phyloP scores from a whole-genome alignment of 2,888 invertebrate species.

The Pristionchus mayeri region DNA sequence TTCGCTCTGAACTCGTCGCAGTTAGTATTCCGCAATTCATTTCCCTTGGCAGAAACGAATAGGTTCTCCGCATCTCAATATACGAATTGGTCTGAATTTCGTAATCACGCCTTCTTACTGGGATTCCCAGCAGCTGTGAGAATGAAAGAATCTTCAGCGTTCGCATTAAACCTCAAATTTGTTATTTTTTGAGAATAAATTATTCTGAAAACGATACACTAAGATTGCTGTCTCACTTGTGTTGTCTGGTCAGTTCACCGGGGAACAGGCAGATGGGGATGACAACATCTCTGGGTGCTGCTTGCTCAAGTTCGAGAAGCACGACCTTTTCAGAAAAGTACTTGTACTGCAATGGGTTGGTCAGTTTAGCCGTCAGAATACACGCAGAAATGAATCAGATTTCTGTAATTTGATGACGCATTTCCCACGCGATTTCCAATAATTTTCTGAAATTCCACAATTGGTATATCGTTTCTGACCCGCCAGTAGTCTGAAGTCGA shows the following conservation, averaged over 20 bases:
- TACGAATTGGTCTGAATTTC: too few relatives aligned
- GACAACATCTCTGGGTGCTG: background rate
- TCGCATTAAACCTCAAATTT: background rate
- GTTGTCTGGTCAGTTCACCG: background rate
- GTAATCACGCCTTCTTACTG: background rate
- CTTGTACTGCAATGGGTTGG: slow-evolving; percentile 36
- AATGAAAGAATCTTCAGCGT: background rate
- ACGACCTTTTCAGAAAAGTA: background rate
- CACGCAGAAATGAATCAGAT: too few relatives aligned
- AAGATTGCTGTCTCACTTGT: background rate
- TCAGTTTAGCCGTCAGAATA: too few relatives aligned
- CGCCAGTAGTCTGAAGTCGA: background rate
- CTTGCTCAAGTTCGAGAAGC: slow-evolving; percentile 30
- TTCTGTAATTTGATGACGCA: too few relatives aligned
- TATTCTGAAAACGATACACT: background rate
- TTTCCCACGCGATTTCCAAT: too few relatives aligned
- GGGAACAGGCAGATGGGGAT: background rate
- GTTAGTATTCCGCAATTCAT: background rate
- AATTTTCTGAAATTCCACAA: background rate
- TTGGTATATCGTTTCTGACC: background rate
- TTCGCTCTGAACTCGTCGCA: background rate
- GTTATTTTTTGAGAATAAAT: too few relatives aligned
- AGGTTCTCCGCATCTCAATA: background rate
- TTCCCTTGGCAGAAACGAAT: background rate
- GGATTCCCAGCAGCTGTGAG: slow-evolving; percentile 6